phyloP scores from a whole-genome alignment of 2,113 vertebrate genomes.

The Echinops telfairi region DNA sequence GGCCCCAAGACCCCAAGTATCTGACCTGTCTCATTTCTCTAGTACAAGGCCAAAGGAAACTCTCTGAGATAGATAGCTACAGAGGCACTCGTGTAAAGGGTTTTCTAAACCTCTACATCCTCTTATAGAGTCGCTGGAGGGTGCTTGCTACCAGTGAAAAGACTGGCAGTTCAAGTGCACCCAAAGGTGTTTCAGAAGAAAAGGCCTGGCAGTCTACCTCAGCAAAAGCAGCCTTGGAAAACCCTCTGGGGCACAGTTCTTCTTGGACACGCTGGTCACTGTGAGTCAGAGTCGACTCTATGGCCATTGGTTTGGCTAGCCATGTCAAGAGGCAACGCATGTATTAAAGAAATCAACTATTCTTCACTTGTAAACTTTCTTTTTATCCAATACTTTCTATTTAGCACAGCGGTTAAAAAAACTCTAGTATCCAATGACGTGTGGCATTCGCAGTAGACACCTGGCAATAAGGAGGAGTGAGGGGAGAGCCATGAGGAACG shows the following conservation, averaged over 20 bases:
- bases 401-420: too few relatives aligned
- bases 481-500: too few relatives aligned
- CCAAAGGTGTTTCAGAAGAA: not conserved
- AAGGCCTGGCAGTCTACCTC: not conserved
- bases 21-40: not conserved
- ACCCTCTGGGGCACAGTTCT: not conserved
- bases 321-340: not conserved
- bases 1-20: not conserved
- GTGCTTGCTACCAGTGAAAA: not conserved
- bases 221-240: not conserved
- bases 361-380: too few relatives aligned
- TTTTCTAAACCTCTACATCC: not conserved
- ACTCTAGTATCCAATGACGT: too few relatives aligned
- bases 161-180: not conserved
- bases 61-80: not conserved
- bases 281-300: not conserved
- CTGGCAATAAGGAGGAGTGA: too few relatives aligned
- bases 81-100: not conserved
- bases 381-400: too few relatives aligned
- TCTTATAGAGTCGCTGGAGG: not conserved
- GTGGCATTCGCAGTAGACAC: too few relatives aligned
- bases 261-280: not conserved
- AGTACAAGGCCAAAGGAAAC: conserved; percentile 4
- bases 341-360: not conserved
- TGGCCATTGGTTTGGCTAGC: not conserved